A percentile compares a stretch with the other conserved stretches of the same genome.
Conservation (phyloP, 2,113 vertebrate genomes). For the Notarius lentiginosus region DNA sequence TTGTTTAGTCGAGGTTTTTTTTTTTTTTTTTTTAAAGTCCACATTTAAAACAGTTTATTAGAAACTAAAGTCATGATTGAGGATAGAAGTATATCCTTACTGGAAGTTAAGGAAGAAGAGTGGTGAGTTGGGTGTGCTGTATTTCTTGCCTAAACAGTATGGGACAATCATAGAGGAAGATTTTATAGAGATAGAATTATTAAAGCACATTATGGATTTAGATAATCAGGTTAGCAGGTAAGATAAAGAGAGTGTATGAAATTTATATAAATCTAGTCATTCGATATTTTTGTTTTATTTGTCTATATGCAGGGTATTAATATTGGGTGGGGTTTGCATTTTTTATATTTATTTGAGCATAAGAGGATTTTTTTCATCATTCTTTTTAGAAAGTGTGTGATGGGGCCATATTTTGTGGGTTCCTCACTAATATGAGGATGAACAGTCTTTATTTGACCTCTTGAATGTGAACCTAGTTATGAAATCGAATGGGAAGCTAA, state of each 20-base stretch:
- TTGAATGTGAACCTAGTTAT: slow-evolving; percentile 32
- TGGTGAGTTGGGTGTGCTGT: background rate
- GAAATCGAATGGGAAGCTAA: background rate
- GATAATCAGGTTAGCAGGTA: slow-evolving; percentile 23
- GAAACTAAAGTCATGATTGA: background rate
- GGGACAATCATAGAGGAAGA: background rate
- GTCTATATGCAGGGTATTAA: slow-evolving; percentile 32
- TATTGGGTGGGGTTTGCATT: slow-evolving; percentile 35
- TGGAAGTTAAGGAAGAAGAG: background rate
- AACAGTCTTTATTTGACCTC: slow-evolving; percentile 31
- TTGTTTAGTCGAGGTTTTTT: background rate
- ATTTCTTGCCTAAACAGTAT: background rate
- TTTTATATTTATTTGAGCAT: slow-evolving; percentile 25
- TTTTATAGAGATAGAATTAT: slow-evolving; percentile 19
- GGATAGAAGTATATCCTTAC: background rate
- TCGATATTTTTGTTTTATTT: slow-evolving; percentile 11
- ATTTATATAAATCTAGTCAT: background rate
- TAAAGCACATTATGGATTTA: slow-evolving; percentile 32
- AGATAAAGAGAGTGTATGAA: slow-evolving; percentile 16
- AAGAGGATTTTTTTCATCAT: background rate
- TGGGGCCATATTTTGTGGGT: background rate
- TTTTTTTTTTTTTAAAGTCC: background rate
- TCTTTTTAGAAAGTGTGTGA: background rate
- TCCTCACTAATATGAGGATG: slow-evolving; percentile 3
- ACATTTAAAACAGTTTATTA: background rate